Base-by-base conservation (phyloP, 2,113 vertebrate genomes). In the Bambusicola thoracicus region DNA sequence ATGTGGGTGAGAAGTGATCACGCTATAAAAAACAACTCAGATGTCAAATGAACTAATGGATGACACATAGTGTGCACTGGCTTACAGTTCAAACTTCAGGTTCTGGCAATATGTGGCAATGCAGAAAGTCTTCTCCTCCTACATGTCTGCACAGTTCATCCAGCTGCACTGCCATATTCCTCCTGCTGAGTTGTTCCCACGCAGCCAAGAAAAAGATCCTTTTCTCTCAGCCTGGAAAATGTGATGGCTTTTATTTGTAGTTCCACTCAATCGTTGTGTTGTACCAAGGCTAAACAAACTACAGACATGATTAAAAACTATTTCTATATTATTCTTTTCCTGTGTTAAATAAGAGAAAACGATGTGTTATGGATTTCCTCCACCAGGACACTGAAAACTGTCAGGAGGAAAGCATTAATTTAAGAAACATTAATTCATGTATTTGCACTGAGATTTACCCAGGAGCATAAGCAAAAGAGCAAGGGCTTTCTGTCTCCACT, bases 61-160 rank as follows among this genome's bases (percentile, higher is more conserved):
- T 96, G 94, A 93, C 89, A 95, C 81, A 89, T 24, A 11, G 58
- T 36, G 38, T 65, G 51, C 29, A 63, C 69, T 75, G 69, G 73
- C 81, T 81, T 76, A 89, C 36, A 77, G 82, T 82, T 90, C 78
- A 90, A 18, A 69, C 1, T 0, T 81, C 78, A 61, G 43, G 86
- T 93, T 92, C 82, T 85, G 91, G 74, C 84, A 82, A 85, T 90
- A 89, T 89, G 86, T 87, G 70, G 92, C 75, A 93, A 62, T 27
- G 53, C 40, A 48, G n/a, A 32, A 93, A 20, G 49, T 93, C 94
- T 74, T 56, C 53, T 43, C 92, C 92, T 95, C 95, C 89, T 62
- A 94, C 89, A 1, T 79, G 84, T 95, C 95, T 95, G 69, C 81
- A 41, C 86, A 55, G 25, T 84, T 55, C 69, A 90, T 53, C 3